These are phyloP conservation scores for Capromys pilorides DNA, from an alignment of 2,797 vertebrate species.

Conservation along the genomic window DNA sequence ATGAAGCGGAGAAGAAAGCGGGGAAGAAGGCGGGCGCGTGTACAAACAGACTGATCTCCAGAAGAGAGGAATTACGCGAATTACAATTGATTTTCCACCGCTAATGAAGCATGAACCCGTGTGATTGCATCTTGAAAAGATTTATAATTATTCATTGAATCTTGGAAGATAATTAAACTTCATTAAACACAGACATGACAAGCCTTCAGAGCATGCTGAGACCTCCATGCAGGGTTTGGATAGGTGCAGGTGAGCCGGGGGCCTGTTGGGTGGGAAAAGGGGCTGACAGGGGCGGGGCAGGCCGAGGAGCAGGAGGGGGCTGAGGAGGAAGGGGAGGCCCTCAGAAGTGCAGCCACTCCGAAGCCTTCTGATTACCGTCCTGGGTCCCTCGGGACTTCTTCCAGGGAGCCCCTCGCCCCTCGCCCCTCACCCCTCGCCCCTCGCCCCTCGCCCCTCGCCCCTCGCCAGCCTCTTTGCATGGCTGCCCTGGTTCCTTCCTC, in stretches of 20 bases:
- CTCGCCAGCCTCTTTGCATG: background rate
- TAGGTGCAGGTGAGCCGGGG: background rate
- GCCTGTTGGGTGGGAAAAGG: background rate
- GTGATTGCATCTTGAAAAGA: slow-evolving; percentile 89
- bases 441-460: background rate
- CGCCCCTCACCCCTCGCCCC: no score
- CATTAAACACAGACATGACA: slow-evolving; percentile 86
- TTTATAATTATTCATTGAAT: slow-evolving; percentile 89
- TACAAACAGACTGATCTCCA: slow-evolving; percentile 78
- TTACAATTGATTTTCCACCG: slow-evolving; percentile 87
- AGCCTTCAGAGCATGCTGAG: slow-evolving; percentile 81
- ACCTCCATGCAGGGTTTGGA: slow-evolving; percentile 74
- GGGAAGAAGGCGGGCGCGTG: slow-evolving; percentile 41
- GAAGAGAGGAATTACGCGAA: slow-evolving; percentile 82
- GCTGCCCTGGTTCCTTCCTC: background rate
- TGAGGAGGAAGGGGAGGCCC: background rate
- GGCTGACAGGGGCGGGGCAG: background rate
- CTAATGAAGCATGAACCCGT: slow-evolving; percentile 86
- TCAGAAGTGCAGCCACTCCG: background rate
- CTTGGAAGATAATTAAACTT: slow-evolving; percentile 89
- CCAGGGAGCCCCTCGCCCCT: background rate
- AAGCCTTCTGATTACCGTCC: background rate
- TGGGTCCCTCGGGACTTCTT: background rate
- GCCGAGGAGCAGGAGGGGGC: background rate
- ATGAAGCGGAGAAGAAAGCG: slow-evolving; percentile 39